phyloP scores from a whole-genome alignment of 2,113 vertebrate genomes.

The Diphyllodes magnificus region DNA sequence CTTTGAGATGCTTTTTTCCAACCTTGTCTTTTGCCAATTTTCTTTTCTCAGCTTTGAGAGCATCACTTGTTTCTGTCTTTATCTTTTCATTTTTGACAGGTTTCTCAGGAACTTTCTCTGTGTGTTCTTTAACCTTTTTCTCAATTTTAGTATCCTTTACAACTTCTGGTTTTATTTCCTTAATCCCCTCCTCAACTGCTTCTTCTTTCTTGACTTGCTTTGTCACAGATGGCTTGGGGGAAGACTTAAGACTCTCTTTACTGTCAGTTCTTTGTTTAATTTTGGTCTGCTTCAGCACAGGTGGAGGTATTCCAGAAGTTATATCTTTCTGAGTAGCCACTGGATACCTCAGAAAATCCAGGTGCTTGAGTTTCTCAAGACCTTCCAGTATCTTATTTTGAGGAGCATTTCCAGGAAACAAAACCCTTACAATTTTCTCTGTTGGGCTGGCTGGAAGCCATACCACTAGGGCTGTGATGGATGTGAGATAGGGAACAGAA shows the following conservation, averaged over 20 bases:
- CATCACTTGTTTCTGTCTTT: slow-evolving; percentile 74
- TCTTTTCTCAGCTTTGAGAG: slow-evolving; percentile 86
- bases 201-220: slow-evolving; percentile 85
- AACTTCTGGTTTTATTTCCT: slow-evolving; percentile 81
- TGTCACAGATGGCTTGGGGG: slow-evolving; percentile 76
- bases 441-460: slow-evolving; percentile 93
- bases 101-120: slow-evolving; percentile 81
- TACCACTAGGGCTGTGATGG: slow-evolving; percentile 93
- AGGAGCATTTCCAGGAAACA: slow-evolving; percentile 97
- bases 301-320: slow-evolving; percentile 78
- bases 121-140: slow-evolving; percentile 80
- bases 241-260: slow-evolving; percentile 94
- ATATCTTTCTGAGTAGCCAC: slow-evolving; percentile 94
- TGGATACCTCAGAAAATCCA: slow-evolving; percentile 93
- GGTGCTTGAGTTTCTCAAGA: slow-evolving; percentile 92
- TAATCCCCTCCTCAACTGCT: slow-evolving; percentile 75
- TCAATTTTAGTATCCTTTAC: slow-evolving; percentile 85
- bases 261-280: slow-evolving; percentile 92
- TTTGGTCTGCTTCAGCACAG: slow-evolving; percentile 89
- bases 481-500: slow-evolving; percentile 96
- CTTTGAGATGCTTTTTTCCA: slow-evolving; percentile 88
- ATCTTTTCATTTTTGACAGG: slow-evolving; percentile 78
- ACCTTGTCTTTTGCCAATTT: slow-evolving; percentile 87
- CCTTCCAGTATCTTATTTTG: slow-evolving; percentile 98
- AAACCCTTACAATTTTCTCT: slow-evolving; percentile 94